Base-by-base conservation (phyloP, 2,888 invertebrate genomes). In the Ditylenchus weischeri region DNA sequence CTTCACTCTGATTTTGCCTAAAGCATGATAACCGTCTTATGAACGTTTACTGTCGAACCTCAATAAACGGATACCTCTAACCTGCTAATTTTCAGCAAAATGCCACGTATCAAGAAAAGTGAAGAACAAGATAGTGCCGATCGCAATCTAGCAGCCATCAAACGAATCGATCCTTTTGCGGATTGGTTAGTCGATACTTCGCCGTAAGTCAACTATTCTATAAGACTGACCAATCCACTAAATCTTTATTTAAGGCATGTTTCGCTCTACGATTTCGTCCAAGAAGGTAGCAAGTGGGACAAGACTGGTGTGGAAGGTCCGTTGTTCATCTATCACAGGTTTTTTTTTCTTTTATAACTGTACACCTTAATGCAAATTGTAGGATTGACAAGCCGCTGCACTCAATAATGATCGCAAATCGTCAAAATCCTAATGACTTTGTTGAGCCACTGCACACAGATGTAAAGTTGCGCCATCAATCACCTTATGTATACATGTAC, bases 341-440 rank as follows among this genome's bases (percentile, higher is more conserved):
- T 43, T 43, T 43, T 13, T 13, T 43, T 43, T 15, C 43, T n/a
- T n/a, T n/a, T 6, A 43, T 8, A 43, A 2, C 15, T 43, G 11
- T 15, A 43, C 8, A 43, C 8, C 11, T 43, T 1, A 29, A 29
- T 7, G 54, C 2, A 23, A 81, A 81, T 68, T 71, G 75, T 57
- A 66, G 80, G 43, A 66, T 70, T n/a, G 75, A 76, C 63, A 63
- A 69, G 57, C 79, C 79, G 15, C 72, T 61, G 57, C 77, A 74
- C 50, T 68, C 72, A 38, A 66, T 81, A 35, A 74, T 80, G 68
- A 79, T 81, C 57, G 80, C 75, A 3, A 81, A 81, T 59, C 75
- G 79, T 6, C 78, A 79, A 47, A 76, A 77, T n/a, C 75, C 72
- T 7, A 38, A 59, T 3, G 58, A 68, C 23, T 68, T 67, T 23